Conservation (phyloP, 2,888 invertebrate species). For the Melolontha melolontha region DNA sequence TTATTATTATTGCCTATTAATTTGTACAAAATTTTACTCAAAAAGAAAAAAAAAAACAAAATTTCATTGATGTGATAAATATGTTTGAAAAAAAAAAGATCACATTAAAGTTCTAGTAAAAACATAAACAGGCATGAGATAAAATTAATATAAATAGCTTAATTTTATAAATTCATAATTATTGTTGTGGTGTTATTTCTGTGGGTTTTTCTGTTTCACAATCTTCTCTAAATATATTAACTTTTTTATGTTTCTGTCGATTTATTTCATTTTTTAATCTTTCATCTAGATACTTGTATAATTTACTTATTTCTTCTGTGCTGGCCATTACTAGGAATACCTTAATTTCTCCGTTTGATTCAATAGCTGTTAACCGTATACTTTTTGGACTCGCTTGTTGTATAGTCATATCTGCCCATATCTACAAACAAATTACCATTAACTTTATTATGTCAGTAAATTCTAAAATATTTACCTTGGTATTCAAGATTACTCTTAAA, state of each 20-base stretch:
- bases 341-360: constrained; percentile 84
- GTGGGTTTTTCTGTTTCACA: background rate
- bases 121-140: constrained; percentile 41
- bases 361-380: constrained; percentile 88
- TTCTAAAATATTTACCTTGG: constrained; percentile 73
- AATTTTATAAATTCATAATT: constrained; percentile 10
- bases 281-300: constrained; percentile 73
- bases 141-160: constrained; percentile 32
- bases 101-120: constrained; percentile 38
- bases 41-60: constrained; percentile 12
- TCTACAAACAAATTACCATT: constrained; percentile 61
- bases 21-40: constrained; percentile 39
- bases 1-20: constrained; percentile 35
- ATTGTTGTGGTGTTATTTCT: constrained; percentile 26
- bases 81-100: constrained; percentile 30
- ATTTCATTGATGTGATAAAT: constrained; percentile 5
- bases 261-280: constrained; percentile 67
- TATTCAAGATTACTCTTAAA: constrained; percentile 89
- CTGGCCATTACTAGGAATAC: constrained; percentile 87
- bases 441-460: background rate
- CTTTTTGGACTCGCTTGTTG: constrained; percentile 90
- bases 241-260: constrained; percentile 54
- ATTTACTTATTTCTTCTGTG: constrained; percentile 76
- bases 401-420: constrained; percentile 93
- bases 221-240: constrained; percentile 18